Evolutionary conservation across 2,888 invertebrate species (phyloP).

Genomic region (Resseliella maxima): DNA sequence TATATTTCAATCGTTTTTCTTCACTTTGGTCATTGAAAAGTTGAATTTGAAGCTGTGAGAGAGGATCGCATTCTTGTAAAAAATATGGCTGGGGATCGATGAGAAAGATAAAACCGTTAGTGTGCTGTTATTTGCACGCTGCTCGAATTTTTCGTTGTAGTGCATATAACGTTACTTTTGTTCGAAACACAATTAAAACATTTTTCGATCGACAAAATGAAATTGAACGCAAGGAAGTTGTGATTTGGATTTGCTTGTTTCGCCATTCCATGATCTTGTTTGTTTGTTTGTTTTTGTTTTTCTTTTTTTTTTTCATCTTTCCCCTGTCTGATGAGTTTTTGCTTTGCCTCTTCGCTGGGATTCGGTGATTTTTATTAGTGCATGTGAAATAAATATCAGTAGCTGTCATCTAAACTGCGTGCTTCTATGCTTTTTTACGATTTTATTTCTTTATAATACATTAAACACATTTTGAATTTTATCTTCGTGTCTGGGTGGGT

Average conservation of each 20-base stretch:
- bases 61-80: constrained; percentile 11
- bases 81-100: not conserved
- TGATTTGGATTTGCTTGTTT: not conserved
- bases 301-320: not conserved
- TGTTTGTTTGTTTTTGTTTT: no score
- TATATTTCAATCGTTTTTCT: not conserved
- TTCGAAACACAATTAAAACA: constrained; percentile 27
- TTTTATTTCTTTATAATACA: constrained; percentile 36
- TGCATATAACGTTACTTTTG: constrained; percentile 37
- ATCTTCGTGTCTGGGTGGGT: not conserved
- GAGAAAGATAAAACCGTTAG: not conserved
- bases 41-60: not conserved
- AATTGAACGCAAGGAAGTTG: constrained; percentile 23
- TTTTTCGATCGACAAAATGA: constrained; percentile 21
- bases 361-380: constrained; percentile 43
- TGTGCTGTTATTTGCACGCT: not conserved
- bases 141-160: not conserved
- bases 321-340: no score
- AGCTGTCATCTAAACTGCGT: constrained; percentile 51
- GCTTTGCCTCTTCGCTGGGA: not conserved
- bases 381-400: constrained; percentile 52
- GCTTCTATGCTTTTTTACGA: constrained; percentile 4
- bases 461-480: constrained; percentile 23
- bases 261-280: not conserved
- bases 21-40: constrained; percentile 35